phyloP scores from a whole-genome alignment of 2,888 invertebrate genomes.

The Pachycephus smyrnensis region DNA sequence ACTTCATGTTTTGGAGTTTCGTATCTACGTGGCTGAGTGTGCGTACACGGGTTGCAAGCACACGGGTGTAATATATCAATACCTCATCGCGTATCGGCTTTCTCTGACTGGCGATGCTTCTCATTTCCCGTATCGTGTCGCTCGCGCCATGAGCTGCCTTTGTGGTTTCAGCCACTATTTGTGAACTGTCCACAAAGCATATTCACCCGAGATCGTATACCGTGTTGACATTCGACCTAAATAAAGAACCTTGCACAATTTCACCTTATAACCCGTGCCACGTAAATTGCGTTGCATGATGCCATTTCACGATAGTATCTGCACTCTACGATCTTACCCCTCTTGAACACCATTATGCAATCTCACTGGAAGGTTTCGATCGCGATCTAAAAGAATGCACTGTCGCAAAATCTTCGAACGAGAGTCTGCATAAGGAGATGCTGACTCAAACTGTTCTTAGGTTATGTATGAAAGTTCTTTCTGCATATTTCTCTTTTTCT shows the following conservation, averaged over 20 bases:
- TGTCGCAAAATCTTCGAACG: not conserved
- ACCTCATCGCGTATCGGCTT: slow-evolving; percentile 21
- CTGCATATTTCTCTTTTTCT: not conserved
- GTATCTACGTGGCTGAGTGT: not conserved
- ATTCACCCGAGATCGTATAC: slow-evolving; percentile 41
- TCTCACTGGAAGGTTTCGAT: not conserved
- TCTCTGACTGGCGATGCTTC: slow-evolving; percentile 14
- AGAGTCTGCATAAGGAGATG: not conserved
- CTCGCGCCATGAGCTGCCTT: slow-evolving; percentile 32
- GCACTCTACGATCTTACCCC: not conserved
- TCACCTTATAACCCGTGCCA: slow-evolving; percentile 17
- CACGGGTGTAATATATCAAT: slow-evolving; percentile 18
- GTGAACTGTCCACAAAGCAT: slow-evolving; percentile 48
- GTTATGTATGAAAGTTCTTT: not conserved
- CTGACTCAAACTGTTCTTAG: not conserved
- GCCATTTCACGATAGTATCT: not conserved
- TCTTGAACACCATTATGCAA: not conserved
- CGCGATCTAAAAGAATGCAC: not conserved
- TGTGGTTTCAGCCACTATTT: slow-evolving; percentile 47
- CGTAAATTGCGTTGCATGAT: slow-evolving; percentile 32
- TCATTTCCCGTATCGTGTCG: slow-evolving; percentile 20
- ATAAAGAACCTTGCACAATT: slow-evolving; percentile 49
- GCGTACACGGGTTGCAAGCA: not conserved
- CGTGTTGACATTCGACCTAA: slow-evolving; percentile 52
- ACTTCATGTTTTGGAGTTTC: not conserved